Evolutionary conservation across 2,113 vertebrate species (phyloP).

Genomic region (Octodon degus): DNA sequence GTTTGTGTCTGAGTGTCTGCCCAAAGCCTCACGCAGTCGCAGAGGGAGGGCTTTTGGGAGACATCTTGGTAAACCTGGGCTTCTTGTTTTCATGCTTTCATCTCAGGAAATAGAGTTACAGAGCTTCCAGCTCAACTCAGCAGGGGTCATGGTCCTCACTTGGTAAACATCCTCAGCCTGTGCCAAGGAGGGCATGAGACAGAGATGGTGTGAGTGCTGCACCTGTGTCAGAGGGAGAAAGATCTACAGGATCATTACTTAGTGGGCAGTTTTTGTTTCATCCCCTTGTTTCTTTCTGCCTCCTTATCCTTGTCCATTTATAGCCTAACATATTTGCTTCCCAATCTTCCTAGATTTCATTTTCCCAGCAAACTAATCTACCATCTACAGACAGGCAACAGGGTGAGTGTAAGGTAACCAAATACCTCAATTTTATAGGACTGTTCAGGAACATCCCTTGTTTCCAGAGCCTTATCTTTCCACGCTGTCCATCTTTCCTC

Average conservation of each 20-base stretch:
- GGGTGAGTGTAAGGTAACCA: neutral
- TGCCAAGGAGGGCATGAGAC: neutral
- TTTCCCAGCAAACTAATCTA: slow-evolving; percentile 33
- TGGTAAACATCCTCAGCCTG: neutral
- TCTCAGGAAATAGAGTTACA: neutral
- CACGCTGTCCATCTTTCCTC: neutral
- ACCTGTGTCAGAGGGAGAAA: neutral
- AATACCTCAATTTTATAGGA: neutral
- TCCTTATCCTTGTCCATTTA: neutral
- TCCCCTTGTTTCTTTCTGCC: neutral
- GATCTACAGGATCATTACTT: neutral
- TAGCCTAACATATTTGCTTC: neutral
- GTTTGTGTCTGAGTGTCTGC: neutral
- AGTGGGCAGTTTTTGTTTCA: neutral
- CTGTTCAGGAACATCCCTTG: neutral
- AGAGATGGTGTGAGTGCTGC: neutral
- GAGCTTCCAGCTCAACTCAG: neutral
- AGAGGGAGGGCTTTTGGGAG: neutral
- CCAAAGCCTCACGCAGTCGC: neutral
- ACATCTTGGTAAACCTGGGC: neutral
- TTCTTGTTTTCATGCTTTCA: neutral
- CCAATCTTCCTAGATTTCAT: neutral
- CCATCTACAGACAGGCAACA: neutral
- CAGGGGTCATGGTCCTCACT: neutral
- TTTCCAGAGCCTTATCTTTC: neutral